phyloP scores from a whole-genome alignment of 2,888 invertebrate species.

The Cloeon dipterum region DNA sequence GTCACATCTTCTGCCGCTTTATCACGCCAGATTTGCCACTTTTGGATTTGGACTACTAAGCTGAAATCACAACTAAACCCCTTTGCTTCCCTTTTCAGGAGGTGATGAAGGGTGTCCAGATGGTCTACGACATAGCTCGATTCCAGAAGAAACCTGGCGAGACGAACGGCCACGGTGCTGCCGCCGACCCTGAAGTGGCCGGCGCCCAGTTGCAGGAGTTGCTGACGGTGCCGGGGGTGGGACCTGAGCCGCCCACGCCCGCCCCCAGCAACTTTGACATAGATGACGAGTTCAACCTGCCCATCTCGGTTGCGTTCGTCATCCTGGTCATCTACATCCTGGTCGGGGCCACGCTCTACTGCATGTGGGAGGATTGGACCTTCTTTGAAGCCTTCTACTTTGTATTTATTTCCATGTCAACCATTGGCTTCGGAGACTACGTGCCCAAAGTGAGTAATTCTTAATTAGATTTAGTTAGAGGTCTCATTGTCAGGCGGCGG shows the following conservation, averaged over 20 bases:
- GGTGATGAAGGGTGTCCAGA: conserved; percentile 61
- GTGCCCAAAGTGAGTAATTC: conserved; percentile 57
- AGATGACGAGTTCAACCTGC: conserved; percentile 86
- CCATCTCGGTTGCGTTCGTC: conserved; percentile 67
- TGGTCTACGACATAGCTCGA: conserved; percentile 56
- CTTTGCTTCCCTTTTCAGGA: too few species aligned
- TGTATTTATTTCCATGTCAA: conserved; percentile 90
- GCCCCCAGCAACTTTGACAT: conserved; percentile 56
- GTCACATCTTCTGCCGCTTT: too few species aligned
- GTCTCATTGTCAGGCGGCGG: too few species aligned
- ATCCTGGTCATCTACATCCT: conserved; percentile 71
- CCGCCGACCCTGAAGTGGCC: conserved; percentile 14
- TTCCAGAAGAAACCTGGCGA: conserved; percentile 31
- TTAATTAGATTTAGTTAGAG: too few species aligned
- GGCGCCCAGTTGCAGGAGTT: conserved; percentile 13
- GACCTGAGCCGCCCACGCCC: conserved; percentile 36
- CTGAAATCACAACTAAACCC: too few species aligned
- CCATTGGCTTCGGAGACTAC: conserved; percentile 88
- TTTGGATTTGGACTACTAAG: too few species aligned
- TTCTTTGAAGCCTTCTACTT: conserved; percentile 91
- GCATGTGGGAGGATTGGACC: conserved; percentile 60
- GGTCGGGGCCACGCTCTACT: conserved; percentile 60
- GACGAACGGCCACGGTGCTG: neutral
- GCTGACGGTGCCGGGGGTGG: conserved; percentile 22
- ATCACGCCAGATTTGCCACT: too few species aligned